Evolutionary conservation across 2,113 vertebrate species (phyloP).

Genomic region (Tylochromis polylepis): DNA sequence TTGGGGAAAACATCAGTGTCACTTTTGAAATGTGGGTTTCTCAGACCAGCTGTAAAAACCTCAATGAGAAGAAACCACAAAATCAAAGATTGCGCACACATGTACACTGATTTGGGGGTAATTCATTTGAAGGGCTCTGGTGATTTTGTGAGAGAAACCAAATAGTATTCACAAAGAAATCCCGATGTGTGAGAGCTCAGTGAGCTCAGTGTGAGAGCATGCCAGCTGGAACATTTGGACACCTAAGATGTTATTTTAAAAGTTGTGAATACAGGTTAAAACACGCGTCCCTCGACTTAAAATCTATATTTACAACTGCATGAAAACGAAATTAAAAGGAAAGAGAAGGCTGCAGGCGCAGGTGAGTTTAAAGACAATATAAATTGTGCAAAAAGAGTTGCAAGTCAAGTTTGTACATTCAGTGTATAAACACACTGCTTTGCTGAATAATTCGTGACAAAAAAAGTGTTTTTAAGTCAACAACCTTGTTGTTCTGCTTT

Average conservation of each 20-base stretch:
- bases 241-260: not conserved
- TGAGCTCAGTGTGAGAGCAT: not conserved
- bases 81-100: not conserved
- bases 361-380: not conserved
- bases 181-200: not conserved
- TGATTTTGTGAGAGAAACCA: not conserved
- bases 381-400: slow-evolving; percentile 43
- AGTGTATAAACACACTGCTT: slow-evolving; percentile 1
- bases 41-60: slow-evolving; percentile 52
- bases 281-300: not conserved
- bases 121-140: not conserved
- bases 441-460: not conserved
- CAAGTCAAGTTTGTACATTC: slow-evolving; percentile 25
- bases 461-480: not conserved
- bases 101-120: not conserved
- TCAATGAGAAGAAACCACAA: not conserved
- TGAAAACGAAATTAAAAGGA: not conserved
- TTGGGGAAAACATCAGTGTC: not conserved
- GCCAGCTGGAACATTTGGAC: not conserved
- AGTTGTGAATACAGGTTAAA: not conserved
- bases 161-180: not conserved
- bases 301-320: not conserved
- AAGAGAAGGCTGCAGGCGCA: not conserved
- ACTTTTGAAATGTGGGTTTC: slow-evolving; percentile 15
- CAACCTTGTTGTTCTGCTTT: not conserved